Evolutionary conservation across 2,888 invertebrate species (phyloP).

Genomic region (Hyposoter dolosus): DNA sequence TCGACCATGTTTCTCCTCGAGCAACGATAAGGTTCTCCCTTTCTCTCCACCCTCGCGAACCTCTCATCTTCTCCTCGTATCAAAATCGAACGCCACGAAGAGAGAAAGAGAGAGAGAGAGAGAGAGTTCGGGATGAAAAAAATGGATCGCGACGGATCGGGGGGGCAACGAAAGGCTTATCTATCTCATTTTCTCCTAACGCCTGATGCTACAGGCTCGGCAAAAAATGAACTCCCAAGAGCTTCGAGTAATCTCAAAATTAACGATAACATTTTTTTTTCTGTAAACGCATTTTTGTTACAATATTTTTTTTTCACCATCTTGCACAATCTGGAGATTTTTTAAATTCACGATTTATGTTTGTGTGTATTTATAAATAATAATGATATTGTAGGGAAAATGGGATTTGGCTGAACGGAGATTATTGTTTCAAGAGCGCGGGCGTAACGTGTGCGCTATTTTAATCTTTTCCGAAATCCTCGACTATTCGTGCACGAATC

Average conservation of each 20-base stretch:
- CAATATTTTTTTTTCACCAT: not conserved
- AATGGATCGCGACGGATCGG: constrained; percentile 6
- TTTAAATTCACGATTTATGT: not conserved
- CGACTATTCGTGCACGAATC: constrained; percentile 50
- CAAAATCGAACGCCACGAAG: constrained; percentile 64
- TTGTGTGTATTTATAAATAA: not conserved
- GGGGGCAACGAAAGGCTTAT: constrained; percentile 47
- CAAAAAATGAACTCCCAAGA: not conserved
- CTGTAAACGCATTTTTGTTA: not conserved
- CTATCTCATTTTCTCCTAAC: constrained; percentile 45
- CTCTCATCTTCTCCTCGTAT: constrained; percentile 58
- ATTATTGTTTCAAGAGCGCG: constrained; percentile 58
- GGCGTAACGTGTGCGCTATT: constrained; percentile 58
- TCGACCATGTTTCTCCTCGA: constrained; percentile 66
- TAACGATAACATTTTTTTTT: too few species aligned
- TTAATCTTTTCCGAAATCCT: constrained; percentile 65
- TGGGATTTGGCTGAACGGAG: not conserved
- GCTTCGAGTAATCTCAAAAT: constrained; percentile 18
- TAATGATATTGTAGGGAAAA: not conserved
- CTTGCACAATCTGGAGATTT: not conserved
- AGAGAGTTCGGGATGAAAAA: constrained; percentile 33
- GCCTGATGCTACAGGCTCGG: constrained; percentile 26
- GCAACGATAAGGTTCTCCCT: constrained; percentile 59
- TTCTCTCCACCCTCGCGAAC: constrained; percentile 35
- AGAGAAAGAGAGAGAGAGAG: not conserved